Percentiles rank a stretch among this genome's conserved stretches.
Evolutionary conservation across 2,888 invertebrate species (phyloP).

Genomic region (Mesochorus sp.): DNA sequence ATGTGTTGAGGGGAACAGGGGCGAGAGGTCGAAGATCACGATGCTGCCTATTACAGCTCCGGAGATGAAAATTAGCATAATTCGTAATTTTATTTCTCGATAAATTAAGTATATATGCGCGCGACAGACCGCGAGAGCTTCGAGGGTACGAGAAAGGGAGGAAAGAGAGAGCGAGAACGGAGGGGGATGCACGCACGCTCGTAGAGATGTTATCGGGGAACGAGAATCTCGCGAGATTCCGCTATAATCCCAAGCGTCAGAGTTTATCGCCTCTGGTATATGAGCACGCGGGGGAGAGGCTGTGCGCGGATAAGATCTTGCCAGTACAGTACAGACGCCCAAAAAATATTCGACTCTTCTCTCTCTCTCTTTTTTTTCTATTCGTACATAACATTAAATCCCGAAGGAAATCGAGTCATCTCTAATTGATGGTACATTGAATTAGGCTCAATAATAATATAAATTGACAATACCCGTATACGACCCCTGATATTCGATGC

Average conservation of each 20-base stretch:
- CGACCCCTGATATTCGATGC: not conserved
- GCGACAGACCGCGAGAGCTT: conserved; percentile 13
- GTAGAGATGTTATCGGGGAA: conserved; percentile 75
- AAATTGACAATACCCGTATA: conserved; percentile 2
- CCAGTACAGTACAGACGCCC: conserved; percentile 39
- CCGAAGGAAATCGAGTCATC: conserved; percentile 41
- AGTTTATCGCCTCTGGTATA: conserved; percentile 75
- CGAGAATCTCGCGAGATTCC: conserved; percentile 71
- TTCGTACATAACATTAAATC: conserved; percentile 32
- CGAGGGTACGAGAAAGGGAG: not conserved
- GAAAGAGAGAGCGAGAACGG: not conserved
- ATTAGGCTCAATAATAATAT: conserved; percentile 26
- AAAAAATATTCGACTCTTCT: conserved; percentile 38
- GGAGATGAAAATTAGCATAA: conserved; percentile 73
- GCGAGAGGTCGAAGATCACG: conserved; percentile 54
- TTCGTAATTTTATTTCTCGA: conserved; percentile 80
- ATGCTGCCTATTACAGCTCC: conserved; percentile 48
- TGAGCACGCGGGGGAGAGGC: conserved; percentile 56
- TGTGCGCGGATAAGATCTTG: conserved; percentile 65
- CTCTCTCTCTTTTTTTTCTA: conserved; percentile 35
- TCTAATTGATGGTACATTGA: conserved; percentile 22
- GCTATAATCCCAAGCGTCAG: conserved; percentile 79
- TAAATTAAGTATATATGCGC: conserved; percentile 71
- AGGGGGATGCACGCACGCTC: conserved; percentile 54
- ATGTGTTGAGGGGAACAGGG: not conserved